Evolutionary conservation across 2,113 vertebrate species (phyloP).

Genomic region (Nibea albiflora): DNA sequence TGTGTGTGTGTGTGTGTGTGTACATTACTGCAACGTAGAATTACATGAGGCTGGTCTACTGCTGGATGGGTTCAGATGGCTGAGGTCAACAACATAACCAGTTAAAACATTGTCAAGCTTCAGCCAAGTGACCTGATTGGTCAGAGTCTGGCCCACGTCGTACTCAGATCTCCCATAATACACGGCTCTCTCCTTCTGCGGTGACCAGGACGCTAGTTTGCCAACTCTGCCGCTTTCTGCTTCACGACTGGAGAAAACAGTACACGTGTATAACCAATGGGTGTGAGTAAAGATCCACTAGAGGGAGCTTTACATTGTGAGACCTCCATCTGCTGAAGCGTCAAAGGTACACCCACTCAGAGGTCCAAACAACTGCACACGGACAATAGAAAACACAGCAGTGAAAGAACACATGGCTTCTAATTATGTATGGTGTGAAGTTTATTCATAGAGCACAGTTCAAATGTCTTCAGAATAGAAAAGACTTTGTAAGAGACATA

Average conservation of each 20-base stretch:
- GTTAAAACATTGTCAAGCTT: slow-evolving; percentile 23
- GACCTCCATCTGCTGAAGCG: neutral
- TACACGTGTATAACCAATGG: slow-evolving; percentile 39
- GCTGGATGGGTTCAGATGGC: slow-evolving; percentile 25
- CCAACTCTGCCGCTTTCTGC: slow-evolving; percentile 36
- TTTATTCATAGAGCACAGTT: neutral
- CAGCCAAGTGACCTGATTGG: slow-evolving; percentile 38
- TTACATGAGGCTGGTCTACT: slow-evolving; percentile 46
- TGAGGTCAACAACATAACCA: slow-evolving; percentile 46
- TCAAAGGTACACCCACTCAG: neutral
- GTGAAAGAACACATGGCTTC: neutral
- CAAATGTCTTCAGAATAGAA: neutral
- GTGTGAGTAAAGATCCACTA: neutral
- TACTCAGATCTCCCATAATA: slow-evolving; percentile 22
- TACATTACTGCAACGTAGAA: slow-evolving; percentile 56
- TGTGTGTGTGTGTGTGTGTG: slow-evolving; percentile 1
- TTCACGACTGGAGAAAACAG: slow-evolving; percentile 3
- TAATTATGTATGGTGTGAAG: neutral
- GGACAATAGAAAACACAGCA: neutral
- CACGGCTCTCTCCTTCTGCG: slow-evolving; percentile 19
- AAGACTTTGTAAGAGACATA: neutral
- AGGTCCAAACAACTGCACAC: neutral
- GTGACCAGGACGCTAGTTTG: neutral
- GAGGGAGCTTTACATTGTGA: slow-evolving; percentile 35
- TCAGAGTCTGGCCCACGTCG: neutral